phyloP scores from a whole-genome alignment of 2,113 vertebrate genomes.

The Amia ocellicauda region DNA sequence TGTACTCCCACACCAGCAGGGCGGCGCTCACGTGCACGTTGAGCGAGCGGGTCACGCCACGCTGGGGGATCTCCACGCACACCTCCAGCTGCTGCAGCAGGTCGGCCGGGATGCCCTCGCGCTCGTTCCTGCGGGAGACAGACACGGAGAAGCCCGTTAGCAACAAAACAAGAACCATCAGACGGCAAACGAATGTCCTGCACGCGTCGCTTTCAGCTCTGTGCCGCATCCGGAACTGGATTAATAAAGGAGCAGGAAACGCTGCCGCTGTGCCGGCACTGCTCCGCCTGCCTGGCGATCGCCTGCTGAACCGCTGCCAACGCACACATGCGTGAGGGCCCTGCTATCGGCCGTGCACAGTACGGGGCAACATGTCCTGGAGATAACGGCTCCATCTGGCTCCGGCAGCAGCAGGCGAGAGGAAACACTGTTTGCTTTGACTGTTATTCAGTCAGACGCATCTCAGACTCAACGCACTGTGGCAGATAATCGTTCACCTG shows the following conservation, averaged over 20 bases:
- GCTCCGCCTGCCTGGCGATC: neutral
- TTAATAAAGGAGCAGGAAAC: neutral
- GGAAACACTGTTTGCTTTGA: slow-evolving; percentile 15
- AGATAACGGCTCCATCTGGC: slow-evolving; percentile 7
- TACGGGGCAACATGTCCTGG: neutral
- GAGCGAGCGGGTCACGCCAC: slow-evolving; percentile 87
- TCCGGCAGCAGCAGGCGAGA: neutral
- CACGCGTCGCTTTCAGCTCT: too few relatives aligned
- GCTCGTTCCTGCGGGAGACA: slow-evolving; percentile 75
- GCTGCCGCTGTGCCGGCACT: neutral
- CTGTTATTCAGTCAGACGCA: slow-evolving; percentile 1
- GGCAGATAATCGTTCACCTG: neutral
- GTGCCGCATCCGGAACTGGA: too few relatives aligned
- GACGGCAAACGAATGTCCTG: too few relatives aligned
- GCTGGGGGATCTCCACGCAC: slow-evolving; percentile 95
- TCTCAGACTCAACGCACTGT: slow-evolving; percentile 1
- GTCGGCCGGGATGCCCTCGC: slow-evolving; percentile 88
- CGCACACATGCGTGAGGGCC: neutral
- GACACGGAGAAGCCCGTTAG: slow-evolving; percentile 5
- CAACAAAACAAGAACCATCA: too few relatives aligned
- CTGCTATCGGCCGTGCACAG: neutral
- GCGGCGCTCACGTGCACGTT: slow-evolving; percentile 95
- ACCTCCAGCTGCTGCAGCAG: slow-evolving; percentile 88
- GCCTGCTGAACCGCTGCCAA: neutral
- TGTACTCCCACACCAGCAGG: slow-evolving; percentile 95